Conservation (phyloP, 2,113 vertebrate genomes). For the Cyprinus carpio region DNA sequence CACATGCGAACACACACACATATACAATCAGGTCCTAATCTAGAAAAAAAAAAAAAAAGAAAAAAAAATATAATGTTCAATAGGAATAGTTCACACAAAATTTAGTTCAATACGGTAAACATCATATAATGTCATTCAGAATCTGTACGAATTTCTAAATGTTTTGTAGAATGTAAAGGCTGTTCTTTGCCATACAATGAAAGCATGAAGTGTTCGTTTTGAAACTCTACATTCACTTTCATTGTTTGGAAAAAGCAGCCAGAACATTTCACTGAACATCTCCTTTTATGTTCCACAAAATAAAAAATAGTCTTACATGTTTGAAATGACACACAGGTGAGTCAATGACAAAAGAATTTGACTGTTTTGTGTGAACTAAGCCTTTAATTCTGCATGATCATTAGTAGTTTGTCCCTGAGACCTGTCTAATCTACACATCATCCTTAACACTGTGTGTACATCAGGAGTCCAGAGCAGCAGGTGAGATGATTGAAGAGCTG, state of each 20-base stretch:
- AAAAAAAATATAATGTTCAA: neutral
- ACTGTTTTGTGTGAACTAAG: neutral
- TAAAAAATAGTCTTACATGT: neutral
- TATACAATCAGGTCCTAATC: neutral
- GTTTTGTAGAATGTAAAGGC: neutral
- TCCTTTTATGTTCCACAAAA: neutral
- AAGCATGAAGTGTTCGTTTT: neutral
- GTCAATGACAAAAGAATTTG: neutral
- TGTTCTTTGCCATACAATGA: neutral
- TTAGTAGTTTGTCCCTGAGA: neutral
- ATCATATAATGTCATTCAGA: neutral
- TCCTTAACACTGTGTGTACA: neutral
- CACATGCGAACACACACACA: constrained; percentile 33
- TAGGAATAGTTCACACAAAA: neutral
- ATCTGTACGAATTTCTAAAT: neutral
- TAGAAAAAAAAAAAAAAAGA: neutral
- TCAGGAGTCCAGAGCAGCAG: constrained; percentile 25
- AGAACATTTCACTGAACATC: neutral
- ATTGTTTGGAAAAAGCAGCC: neutral
- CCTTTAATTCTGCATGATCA: neutral
- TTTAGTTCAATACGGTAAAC: neutral
- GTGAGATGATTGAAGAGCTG: constrained; percentile 45
- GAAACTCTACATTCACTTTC: neutral
- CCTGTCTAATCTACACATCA: neutral
- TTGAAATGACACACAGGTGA: neutral